Base-by-base conservation (phyloP, 1,140 invertebrate species). In the Bradynema listronoti region DNA sequence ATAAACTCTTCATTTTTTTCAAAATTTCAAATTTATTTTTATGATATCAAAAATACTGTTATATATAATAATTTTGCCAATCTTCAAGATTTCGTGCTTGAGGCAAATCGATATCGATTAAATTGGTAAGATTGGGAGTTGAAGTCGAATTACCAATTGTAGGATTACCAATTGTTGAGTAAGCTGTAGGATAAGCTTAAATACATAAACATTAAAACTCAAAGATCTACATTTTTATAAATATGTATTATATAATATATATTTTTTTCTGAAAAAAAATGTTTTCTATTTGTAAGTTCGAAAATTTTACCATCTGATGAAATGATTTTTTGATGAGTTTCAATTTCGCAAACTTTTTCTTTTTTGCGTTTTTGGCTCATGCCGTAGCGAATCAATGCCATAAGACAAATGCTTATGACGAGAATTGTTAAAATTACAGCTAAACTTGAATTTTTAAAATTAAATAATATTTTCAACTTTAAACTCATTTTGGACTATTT, bases 361-460 rank as follows among this genome's bases (percentile, higher is more conserved):
- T 78, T 78, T 60, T 77, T 77, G 22, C 74, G 56, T 49, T 69
- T 50, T 58, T 77, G 75, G 43, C 73, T 77, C 68, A 77, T 77
- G 51, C 74, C 76, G 51, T 77, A 77, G 32, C 74, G 67, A 41
- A 77, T 65, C 42, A 77, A 46, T 16, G 76, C 74, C 71, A 77
- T 65, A 34, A 77, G 49, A 50, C 70, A 78, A 49, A 77, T 77
- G 54, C 58, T 65, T 51, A 78, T 73, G 29, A 73, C 36, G 24
- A 77, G 57, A 51, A 77, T 78, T 14, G 76, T 78, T 68, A 77
- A 65, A 41, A 77, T 77, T 29, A 78, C 66, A 11, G 77, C 74
- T 78, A 56, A 66, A 74, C 60, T n/a, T n/a, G n/a, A n/a, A n/a
- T n/a, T n/a, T n/a, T n/a, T n/a, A 29, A 22, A n/a, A 47, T 4